phyloP scores from a whole-genome alignment of 1,140 invertebrate species.

The Drosophila miranda region DNA sequence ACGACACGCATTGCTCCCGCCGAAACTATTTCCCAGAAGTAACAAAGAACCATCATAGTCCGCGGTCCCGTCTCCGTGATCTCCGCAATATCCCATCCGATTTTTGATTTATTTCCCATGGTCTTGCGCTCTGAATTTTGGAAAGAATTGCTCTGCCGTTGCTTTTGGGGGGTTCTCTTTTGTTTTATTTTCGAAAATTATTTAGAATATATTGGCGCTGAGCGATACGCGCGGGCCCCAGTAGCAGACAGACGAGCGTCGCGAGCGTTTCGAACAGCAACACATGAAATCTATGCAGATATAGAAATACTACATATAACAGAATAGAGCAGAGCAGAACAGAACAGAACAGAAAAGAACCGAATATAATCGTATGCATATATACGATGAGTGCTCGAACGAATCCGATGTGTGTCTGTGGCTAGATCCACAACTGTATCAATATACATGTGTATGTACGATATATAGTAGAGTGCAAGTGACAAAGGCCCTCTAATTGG shows the following conservation, averaged over 20 bases:
- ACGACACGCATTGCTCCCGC: conserved; percentile 20
- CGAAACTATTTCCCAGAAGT: conserved; percentile 31
- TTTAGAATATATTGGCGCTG: conserved; percentile 64
- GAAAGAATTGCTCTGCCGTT: conserved; percentile 15
- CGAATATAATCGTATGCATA: conserved; percentile 42
- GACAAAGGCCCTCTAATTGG: conserved; percentile 59
- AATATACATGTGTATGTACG: conserved; percentile 24
- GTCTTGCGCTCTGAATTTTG: conserved; percentile 46
- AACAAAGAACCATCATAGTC: conserved; percentile 1
- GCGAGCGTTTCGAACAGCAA: conserved; percentile 61
- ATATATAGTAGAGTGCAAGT: conserved; percentile 10
- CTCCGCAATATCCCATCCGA: background rate
- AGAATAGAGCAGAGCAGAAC: conserved; percentile 25
- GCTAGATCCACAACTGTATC: conserved; percentile 18
- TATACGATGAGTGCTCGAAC: background rate
- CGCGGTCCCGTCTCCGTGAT: background rate
- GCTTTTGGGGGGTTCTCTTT: conserved; percentile 5
- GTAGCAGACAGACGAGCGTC: conserved; percentile 66
- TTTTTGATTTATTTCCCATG: conserved; percentile 68
- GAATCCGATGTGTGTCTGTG: conserved; percentile 28
- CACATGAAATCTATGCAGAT: conserved; percentile 23
- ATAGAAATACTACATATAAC: conserved; percentile 1
- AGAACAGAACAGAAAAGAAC: conserved; percentile 36
- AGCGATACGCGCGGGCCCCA: conserved; percentile 48
- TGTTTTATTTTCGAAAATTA: conserved; percentile 49